Evolutionary conservation across 2,113 vertebrate genomes (phyloP), one percentile per base, ranked within the genome.

Genomic region (Chaetodon trifascialis): DNA sequence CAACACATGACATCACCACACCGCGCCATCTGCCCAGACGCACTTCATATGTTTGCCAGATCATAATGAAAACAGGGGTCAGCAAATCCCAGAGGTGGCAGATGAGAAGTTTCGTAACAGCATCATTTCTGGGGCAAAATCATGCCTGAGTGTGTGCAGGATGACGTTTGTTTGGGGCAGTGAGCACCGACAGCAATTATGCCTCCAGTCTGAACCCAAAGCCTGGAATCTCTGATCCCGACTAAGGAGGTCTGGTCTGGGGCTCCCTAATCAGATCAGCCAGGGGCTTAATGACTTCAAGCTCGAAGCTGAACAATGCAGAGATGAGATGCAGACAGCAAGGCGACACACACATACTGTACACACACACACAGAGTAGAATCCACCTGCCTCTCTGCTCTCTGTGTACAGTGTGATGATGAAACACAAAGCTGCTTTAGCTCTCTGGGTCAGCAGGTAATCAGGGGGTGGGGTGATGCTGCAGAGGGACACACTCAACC

Each of bases 371-470:
- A 83, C 38, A 66, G 0, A 59, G 11, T 34, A 74, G 72, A 52
- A 78, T 76, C 76, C 87, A 90, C 79, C 90, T 87, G 86, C 21
- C 58, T 65, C 30, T 56, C 71, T 68, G 34, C 38, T 54, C 54
- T 67, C 49, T 74, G 58, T 49, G 49, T 51, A 44, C 7, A 25
- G 10, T 21, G 72, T 1, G 6, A 80, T 69, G 69, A 87, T 72
- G 86, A 85, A 44, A 59, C 69, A 54, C 73, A 92, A 91, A 91
- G 93, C 92, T 81, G 93, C 84, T 92, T 91, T 91, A 44, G 30
- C 23, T 76, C 82, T 87, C 56, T 82, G 84, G 92, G 86, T 91
- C 88, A 94, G 84, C 88, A 79, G 92, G 88, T 92, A 74, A 93
- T 93, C 76, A 79, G 85, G 76, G 78, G 84, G 63, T 46, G 86